phyloP scores from a whole-genome alignment of 2,113 vertebrate species.

The Osmerus mordax region DNA sequence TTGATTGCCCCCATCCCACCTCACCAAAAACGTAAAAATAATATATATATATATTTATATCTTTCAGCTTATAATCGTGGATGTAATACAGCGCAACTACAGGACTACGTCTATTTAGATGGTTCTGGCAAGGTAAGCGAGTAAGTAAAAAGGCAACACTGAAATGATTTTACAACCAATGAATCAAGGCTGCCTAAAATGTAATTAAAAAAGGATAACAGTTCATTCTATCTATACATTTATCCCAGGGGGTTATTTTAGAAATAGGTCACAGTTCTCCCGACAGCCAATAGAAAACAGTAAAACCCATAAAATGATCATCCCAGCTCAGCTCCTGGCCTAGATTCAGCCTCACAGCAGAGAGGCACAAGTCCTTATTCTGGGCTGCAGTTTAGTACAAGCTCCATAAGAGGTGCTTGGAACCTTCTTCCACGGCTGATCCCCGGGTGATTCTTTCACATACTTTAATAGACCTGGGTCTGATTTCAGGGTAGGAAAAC shows the following conservation, averaged over 20 bases:
- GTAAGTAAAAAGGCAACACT: constrained; percentile 21
- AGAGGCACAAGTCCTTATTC: constrained; percentile 81
- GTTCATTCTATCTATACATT: constrained; percentile 76
- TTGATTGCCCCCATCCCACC: no score
- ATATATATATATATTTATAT: no score
- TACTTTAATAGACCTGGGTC: constrained; percentile 53
- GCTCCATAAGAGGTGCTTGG: constrained; percentile 61
- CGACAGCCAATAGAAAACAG: constrained; percentile 70
- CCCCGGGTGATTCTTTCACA: constrained; percentile 66
- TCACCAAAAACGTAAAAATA: no score
- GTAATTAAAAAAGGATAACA: constrained; percentile 83
- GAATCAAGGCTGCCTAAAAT: constrained; percentile 74
- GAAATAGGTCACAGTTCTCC: constrained; percentile 77
- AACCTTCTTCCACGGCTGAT: constrained; percentile 47
- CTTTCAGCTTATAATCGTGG: no score
- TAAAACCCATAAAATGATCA: constrained; percentile 77
- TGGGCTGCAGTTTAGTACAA: constrained; percentile 72
- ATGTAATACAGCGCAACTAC: no score
- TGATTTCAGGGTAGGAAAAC: constrained; percentile 40
- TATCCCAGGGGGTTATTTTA: constrained; percentile 66
- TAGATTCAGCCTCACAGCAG: constrained; percentile 76
- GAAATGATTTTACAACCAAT: constrained; percentile 52
- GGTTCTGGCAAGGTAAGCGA: constrained; percentile 17
- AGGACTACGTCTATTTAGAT: no score
- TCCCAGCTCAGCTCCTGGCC: constrained; percentile 74